Evolutionary conservation across 1,140 invertebrate species (phyloP), one percentile per base, ranked within the genome.

Genomic region (Heliconius congener): DNA sequence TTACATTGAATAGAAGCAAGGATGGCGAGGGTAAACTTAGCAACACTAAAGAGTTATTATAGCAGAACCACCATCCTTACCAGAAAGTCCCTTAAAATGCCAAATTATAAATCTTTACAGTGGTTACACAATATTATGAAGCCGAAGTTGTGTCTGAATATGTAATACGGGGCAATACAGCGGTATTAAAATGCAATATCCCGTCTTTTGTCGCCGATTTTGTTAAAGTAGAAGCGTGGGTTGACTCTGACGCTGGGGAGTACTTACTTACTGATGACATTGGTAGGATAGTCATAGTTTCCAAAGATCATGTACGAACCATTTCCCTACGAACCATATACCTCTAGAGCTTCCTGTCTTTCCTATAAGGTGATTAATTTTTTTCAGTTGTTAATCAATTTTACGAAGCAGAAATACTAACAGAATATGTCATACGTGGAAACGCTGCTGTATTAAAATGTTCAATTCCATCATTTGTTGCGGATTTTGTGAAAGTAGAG

Each of bases 161-260:
- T 94, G 98, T 98, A 39, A 99, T 99, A 87, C 96, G 97, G 77
- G 98, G 98, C 74, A 99, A 99, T 93, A 97, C 98, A 71, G 98
- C 98, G 30, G 97, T 99, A 73, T 93, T 99, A 60, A 98, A 98
- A 94, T 99, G 98, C 92, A 98, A 97, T 84, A 98, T 99, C 85
- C 98, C 98, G 23, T 97, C 97, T 77, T 99, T 98, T 94, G 98
- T 99, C 60, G 96, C 97, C 70, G 98, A 99, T 95, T 99, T 98
- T 91, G 97, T 99, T 46, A 96, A 96, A 86, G 98, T 99, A 9
- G 97, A 98, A 86, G 96, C 97, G 77, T 99, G 98, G 98, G 96
- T 97, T 80, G 96, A 97, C 85, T 97, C 96, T 81, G 97, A 97
- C 85, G 96, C 96, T 82, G 96, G 96, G 79, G 96, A 96, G 91